Evolutionary conservation across 2,113 vertebrate genomes (phyloP), one percentile per base, ranked within the genome.

Genomic region (Uropsilus gracilis): DNA sequence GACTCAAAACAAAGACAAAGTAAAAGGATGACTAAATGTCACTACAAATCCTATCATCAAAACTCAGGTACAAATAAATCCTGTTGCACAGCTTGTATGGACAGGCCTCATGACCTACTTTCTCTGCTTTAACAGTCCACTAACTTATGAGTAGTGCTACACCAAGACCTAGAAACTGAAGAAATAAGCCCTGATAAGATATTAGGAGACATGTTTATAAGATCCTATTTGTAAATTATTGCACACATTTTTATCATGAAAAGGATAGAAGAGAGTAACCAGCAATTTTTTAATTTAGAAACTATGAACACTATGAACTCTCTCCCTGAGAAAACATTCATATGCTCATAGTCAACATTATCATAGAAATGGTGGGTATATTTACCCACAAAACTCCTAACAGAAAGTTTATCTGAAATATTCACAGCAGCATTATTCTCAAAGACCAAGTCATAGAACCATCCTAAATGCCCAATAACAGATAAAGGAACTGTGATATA

Each of bases 1-100:
- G 37, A 68, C 89, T 90, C 86, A 90, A 94, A 95, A 87, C 48
- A 94, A 89, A 89, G 48, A 59, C 13, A 83, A 95, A 92, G 4
- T 89, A 66, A 97, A 94, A 94, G 89, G 32, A 82, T 88, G 64
- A 90, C 81, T 78, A 94, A 82, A 94, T 69, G 59, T 66, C 69
- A 83, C n/a, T 76, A 44, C 44, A 50, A 91, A 92, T 69, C 17
- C 78, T 83, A 92, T 75, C 37, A 68, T 78, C 63, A 89, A 94
- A 78, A 7, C 78, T 64, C 64, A 95, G 48, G 44, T 85, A 18
- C 84, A 96, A 90, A 76, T 66, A 90, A 90, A 83, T 32, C 64
- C 44, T 71, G 59, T 22, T 72, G 17, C 24, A 44, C 87, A 85
- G 24, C 69, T 89, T 92, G 46, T 37, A 11, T 46, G 34, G 26